phyloP scores from a whole-genome alignment of 2,113 vertebrate species.

The Arenaria interpres region DNA sequence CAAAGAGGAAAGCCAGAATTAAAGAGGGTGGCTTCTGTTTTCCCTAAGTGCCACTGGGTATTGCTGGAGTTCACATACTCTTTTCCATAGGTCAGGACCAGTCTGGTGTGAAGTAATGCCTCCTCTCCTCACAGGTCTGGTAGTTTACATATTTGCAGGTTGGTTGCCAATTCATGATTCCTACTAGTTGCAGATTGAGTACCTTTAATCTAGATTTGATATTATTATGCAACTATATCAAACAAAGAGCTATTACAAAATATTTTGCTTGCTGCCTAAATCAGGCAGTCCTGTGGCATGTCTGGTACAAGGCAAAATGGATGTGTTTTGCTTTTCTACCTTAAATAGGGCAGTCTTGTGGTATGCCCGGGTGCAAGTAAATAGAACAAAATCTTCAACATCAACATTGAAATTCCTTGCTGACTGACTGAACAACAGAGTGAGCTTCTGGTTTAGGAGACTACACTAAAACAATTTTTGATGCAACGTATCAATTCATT shows the following conservation, averaged over 20 bases:
- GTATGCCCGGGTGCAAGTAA: not conserved
- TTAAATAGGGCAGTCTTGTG: not conserved
- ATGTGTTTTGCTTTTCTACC: not conserved
- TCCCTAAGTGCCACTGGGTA: not conserved
- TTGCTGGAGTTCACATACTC: not conserved
- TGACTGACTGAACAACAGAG: not conserved
- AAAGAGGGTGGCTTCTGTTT: not conserved
- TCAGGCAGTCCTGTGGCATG: not conserved
- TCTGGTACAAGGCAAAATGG: not conserved
- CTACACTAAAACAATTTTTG: not conserved
- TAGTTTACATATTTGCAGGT: not conserved
- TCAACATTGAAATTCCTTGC: not conserved
- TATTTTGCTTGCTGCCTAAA: not conserved
- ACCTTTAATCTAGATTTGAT: not conserved
- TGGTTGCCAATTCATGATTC: accelerated
- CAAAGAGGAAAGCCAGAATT: not conserved
- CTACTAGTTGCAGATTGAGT: not conserved
- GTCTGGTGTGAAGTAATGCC: not conserved
- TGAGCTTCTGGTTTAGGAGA: not conserved
- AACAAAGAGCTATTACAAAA: not conserved
- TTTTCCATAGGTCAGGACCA: not conserved
- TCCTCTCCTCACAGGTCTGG: not conserved
- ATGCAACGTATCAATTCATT: not conserved
- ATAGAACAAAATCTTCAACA: not conserved
- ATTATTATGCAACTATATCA: not conserved